These are phyloP conservation scores for Lutjanus erythropterus DNA, from an alignment of 2,113 vertebrate species.

Conservation along the genomic window DNA sequence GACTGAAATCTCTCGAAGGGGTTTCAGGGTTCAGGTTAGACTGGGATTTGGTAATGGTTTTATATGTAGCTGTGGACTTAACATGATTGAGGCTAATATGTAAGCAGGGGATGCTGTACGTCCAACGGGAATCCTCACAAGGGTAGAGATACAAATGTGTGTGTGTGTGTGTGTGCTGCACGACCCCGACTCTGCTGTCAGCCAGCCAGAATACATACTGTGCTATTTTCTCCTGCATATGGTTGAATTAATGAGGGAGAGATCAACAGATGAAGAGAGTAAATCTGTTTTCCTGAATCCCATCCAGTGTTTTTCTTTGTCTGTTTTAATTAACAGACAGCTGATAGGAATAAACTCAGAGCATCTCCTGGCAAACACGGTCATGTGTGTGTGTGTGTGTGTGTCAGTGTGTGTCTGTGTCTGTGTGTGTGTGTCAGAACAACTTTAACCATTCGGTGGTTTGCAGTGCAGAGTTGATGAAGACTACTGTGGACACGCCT, in stretches of 20 bases:
- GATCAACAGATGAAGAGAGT: slow-evolving; percentile 54
- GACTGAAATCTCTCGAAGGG: background rate
- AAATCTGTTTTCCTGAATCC: slow-evolving; percentile 67
- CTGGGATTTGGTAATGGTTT: background rate
- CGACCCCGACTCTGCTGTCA: slow-evolving; percentile 36
- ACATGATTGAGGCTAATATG: background rate
- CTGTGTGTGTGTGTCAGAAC: background rate
- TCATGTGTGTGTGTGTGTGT: slow-evolving; percentile 2
- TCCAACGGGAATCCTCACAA: background rate
- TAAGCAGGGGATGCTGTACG: background rate
- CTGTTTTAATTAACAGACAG: slow-evolving; percentile 72
- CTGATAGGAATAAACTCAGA: slow-evolving; percentile 49
- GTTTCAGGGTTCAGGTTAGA: background rate
- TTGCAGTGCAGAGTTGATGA: too few relatives aligned
- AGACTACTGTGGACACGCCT: too few relatives aligned
- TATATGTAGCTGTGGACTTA: too few relatives aligned
- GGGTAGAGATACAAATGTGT: background rate
- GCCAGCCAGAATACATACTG: slow-evolving; percentile 48
- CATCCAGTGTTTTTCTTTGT: slow-evolving; percentile 61
- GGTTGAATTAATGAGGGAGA: slow-evolving; percentile 57
- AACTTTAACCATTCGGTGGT: slow-evolving; percentile 6
- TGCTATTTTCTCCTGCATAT: slow-evolving; percentile 60
- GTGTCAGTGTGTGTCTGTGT: background rate
- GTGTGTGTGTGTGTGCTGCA: slow-evolving; percentile 8
- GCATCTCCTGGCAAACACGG: slow-evolving; percentile 27